Evolutionary conservation across 2,113 vertebrate genomes (phyloP), one percentile per base, ranked within the genome.

Genomic region (chimpanzee (Pan troglodytes)): DNA sequence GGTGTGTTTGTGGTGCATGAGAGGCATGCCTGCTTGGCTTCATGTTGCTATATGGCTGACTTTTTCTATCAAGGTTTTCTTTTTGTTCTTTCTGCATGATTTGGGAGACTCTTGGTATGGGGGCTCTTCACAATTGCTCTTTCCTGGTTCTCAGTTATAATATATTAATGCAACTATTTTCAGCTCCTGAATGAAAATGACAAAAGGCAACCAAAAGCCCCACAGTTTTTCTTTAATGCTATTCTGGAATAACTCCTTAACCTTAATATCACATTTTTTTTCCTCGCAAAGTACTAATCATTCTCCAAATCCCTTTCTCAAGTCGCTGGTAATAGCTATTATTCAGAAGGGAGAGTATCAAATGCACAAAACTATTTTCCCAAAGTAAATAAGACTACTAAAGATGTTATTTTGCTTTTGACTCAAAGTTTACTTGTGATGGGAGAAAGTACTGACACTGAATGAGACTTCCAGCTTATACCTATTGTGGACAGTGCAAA

Each of bases 11-110:
- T 85, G 73, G 78, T 92, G 97, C 98, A 98, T 90, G 92, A 35
- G 86, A 32, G 50, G 94, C 94, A 94, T 99, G 99, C 97, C 98
- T 98, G 98, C 97, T 94, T 97, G 78, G 96, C 96, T 97, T 97
- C 20, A 0, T 87, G 88, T n/a, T 48, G 93, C 50, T 64, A 5
- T 32, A 48, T 90, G 75, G 80, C 95, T 61, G 12, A 93, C 76
- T 95, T 40, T 70, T 52, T 81, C 27, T 32, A 48, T 18, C 22
- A 14, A 35, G 61, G 35, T 50, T 84, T 93, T 97, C 96, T 87
- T 67, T 94, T 57, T 93, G 35, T 86, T 94, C 27, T n/a, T 64
- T 97, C 45, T 98, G 98, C 96, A 97, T 98, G 97, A 93, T 48
- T 95, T 61, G n/a, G 97, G 87, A 90, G 82, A 84, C 70, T 38